Evolutionary conservation across 2,888 invertebrate species (phyloP).

Genomic region (Caenorhabditis auriculariae): DNA sequence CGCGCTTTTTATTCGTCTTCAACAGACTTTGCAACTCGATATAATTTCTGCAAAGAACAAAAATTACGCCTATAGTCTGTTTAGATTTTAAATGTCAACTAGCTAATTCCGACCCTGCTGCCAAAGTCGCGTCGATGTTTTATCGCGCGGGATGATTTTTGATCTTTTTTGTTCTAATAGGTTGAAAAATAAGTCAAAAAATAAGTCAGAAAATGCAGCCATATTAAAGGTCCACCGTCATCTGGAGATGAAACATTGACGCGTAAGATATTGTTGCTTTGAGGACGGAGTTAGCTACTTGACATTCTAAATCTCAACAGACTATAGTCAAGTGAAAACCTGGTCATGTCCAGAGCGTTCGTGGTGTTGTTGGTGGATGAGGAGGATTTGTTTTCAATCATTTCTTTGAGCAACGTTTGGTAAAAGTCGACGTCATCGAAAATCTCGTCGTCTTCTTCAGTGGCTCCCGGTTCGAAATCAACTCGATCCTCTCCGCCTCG

Average conservation of each 20-base stretch:
- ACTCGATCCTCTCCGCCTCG: constrained; percentile 76
- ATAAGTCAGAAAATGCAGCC: too few species aligned
- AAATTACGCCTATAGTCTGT: too few species aligned
- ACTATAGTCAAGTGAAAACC: constrained; percentile 59
- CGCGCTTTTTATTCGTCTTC: constrained; percentile 72
- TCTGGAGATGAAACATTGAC: too few species aligned
- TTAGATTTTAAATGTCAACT: too few species aligned
- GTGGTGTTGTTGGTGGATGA: constrained; percentile 71
- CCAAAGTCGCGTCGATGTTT: too few species aligned
- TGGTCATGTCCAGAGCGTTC: constrained; percentile 82
- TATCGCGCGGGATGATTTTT: too few species aligned
- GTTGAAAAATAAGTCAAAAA: too few species aligned
- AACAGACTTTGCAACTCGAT: constrained; percentile 83
- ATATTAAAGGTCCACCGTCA: too few species aligned
- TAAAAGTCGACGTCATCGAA: constrained; percentile 98
- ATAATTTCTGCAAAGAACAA: constrained; percentile 76
- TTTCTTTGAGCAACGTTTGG: constrained; percentile 84
- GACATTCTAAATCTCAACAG: too few species aligned
- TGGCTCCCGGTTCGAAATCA: constrained; percentile 66
- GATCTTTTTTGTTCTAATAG: too few species aligned
- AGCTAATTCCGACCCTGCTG: too few species aligned
- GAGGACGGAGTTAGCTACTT: neutral
- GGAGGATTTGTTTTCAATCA: constrained; percentile 87
- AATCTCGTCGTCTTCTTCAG: constrained; percentile 67
- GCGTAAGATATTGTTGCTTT: too few species aligned